phyloP scores from a whole-genome alignment of 2,888 invertebrate species.

The Cephus nigrinus region DNA sequence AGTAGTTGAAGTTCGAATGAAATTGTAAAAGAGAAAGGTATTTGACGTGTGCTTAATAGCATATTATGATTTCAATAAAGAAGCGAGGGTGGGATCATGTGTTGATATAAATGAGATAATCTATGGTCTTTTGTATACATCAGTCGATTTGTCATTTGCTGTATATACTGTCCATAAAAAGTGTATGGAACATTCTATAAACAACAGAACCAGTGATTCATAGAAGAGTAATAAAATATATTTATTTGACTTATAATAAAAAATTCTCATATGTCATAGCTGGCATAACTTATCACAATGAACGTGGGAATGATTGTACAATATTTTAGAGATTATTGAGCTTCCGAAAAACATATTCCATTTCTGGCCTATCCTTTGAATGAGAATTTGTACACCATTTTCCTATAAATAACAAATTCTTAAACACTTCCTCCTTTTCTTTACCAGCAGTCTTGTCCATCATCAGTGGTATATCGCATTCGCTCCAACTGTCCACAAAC shows the following conservation, averaged over 20 bases:
- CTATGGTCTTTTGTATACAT: background rate
- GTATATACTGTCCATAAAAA: background rate
- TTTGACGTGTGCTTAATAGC: too few species aligned
- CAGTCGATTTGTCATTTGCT: background rate
- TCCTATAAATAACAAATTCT: conserved; percentile 74
- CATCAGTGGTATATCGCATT: conserved; percentile 59
- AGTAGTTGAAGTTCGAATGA: background rate
- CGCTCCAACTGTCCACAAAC: conserved; percentile 68
- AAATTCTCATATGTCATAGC: background rate
- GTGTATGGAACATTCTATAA: background rate
- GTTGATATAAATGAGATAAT: background rate
- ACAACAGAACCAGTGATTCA: background rate
- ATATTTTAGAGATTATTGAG: conserved; percentile 58
- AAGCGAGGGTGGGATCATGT: background rate
- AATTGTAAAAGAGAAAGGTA: too few species aligned
- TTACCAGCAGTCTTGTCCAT: conserved; percentile 68
- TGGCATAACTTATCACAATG: background rate
- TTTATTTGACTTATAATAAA: background rate
- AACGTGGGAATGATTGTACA: background rate
- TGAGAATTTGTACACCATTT: conserved; percentile 75
- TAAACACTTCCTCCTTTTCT: conserved; percentile 69
- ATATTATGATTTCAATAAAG: background rate
- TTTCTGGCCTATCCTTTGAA: conserved; percentile 79
- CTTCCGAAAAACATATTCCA: conserved; percentile 75
- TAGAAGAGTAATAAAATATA: background rate